Conservation (phyloP, 92 coral and sea anemone genomes). For the Diadumene lineata region DNA sequence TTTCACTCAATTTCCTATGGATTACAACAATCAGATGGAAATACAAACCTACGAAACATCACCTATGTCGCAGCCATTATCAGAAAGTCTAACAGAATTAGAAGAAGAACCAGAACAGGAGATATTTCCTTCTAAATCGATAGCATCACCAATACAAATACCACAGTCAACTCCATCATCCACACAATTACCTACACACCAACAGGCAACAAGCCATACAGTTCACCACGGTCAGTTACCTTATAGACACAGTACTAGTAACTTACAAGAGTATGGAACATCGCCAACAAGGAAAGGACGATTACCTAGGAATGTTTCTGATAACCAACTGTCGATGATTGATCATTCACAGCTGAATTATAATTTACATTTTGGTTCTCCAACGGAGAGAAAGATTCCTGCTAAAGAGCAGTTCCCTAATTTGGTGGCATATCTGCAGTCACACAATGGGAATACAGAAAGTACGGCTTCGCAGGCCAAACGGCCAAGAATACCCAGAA, state of each 20-base stretch:
- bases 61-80: constrained; percentile 16
- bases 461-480: constrained; percentile 74
- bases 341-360: constrained; percentile 67
- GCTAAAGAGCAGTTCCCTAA: constrained; percentile 97
- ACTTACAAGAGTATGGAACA: constrained; percentile 24
- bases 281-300: constrained; percentile 56
- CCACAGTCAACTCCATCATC: constrained; percentile 20
- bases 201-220: not conserved
- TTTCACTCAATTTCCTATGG: constrained; percentile 23
- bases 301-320: constrained; percentile 90
- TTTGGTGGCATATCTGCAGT: constrained; percentile 91
- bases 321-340: constrained; percentile 83
- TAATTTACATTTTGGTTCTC: constrained; percentile 49
- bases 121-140: constrained; percentile 11
- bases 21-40: constrained; percentile 25
- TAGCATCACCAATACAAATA: constrained; percentile 45
- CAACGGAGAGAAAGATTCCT: constrained; percentile 73
- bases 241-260: constrained; percentile 29
- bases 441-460: constrained; percentile 62
- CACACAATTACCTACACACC: not conserved
- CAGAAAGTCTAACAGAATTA: constrained; percentile 17
- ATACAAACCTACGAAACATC: constrained; percentile 12
- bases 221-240: not conserved
- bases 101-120: constrained; percentile 26
- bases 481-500: constrained; percentile 83